These are phyloP conservation scores for Calyptommatus sinebrachiatus DNA, from an alignment of 2,113 vertebrate genomes.

Conservation along the genomic window DNA sequence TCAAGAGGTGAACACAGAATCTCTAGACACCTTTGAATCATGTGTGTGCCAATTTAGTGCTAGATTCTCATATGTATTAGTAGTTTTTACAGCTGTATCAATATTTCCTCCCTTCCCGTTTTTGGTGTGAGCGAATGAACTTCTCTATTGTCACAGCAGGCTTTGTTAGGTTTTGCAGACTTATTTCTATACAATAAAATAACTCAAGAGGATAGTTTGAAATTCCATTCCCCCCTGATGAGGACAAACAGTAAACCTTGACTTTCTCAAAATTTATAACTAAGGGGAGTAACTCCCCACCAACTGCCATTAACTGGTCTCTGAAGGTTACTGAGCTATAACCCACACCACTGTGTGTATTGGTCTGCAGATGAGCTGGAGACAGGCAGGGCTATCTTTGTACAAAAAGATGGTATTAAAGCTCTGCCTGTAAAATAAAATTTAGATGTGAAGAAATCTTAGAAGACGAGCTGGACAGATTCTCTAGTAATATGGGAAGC, in stretches of 20 bases:
- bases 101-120: background rate
- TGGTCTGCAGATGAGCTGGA: slow-evolving; percentile 38
- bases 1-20: background rate
- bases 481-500: slow-evolving; percentile 12
- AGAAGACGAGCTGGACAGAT: slow-evolving; percentile 8
- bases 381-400: slow-evolving; percentile 19
- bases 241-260: slow-evolving; percentile 12
- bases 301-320: slow-evolving; percentile 14
- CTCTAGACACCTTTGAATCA: background rate
- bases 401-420: slow-evolving; percentile 16
- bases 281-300: slow-evolving; percentile 17
- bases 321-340: slow-evolving; percentile 6
- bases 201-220: slow-evolving; percentile 35
- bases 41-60: slow-evolving; percentile 4
- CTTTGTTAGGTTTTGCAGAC: background rate
- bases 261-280: slow-evolving; percentile 22
- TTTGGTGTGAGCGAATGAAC: slow-evolving; percentile 37
- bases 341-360: slow-evolving; percentile 2
- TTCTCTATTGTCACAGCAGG: background rate
- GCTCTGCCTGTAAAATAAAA: slow-evolving; percentile 17
- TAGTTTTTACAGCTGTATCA: slow-evolving; percentile 3
- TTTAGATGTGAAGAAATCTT: slow-evolving; percentile 26
- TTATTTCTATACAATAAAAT: slow-evolving; percentile 34
- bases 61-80: slow-evolving; percentile 1
- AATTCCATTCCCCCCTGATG: slow-evolving; percentile 20